These are phyloP conservation scores for Meiosimyza platycephala DNA, from an alignment of 2,888 invertebrate species.

Conservation along the genomic window DNA sequence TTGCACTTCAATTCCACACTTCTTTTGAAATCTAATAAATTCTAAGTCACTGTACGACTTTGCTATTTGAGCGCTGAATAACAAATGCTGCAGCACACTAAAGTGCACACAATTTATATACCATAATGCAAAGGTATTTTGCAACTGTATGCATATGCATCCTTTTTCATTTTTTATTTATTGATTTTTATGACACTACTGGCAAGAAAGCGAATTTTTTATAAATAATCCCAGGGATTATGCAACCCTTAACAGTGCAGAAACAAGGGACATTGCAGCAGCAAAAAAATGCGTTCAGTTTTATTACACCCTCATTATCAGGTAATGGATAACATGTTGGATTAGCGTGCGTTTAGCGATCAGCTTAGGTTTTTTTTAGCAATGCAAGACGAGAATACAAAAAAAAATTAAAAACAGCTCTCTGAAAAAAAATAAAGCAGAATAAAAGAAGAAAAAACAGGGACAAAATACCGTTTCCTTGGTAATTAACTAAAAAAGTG, in stretches of 20 bases:
- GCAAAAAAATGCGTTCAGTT: neutral
- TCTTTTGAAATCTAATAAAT: neutral
- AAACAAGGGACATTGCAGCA: neutral
- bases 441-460: neutral
- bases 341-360: neutral
- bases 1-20: neutral
- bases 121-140: neutral
- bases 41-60: neutral
- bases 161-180: neutral
- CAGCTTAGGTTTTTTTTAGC: constrained; percentile 17
- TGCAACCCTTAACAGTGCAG: constrained; percentile 53
- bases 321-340: constrained; percentile 21
- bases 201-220: neutral
- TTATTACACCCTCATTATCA: constrained; percentile 40
- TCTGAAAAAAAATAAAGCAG: neutral
- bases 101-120: neutral
- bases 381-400: neutral
- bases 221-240: constrained; percentile 46
- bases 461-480: neutral
- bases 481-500: constrained; percentile 15
- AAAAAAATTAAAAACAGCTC: neutral
- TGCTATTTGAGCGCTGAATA: neutral
- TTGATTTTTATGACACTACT: constrained; percentile 34
- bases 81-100: constrained; percentile 8
- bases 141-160: neutral